Conservation (phyloP, 1,140 invertebrate genomes). For the Trichogramma pretiosum region DNA sequence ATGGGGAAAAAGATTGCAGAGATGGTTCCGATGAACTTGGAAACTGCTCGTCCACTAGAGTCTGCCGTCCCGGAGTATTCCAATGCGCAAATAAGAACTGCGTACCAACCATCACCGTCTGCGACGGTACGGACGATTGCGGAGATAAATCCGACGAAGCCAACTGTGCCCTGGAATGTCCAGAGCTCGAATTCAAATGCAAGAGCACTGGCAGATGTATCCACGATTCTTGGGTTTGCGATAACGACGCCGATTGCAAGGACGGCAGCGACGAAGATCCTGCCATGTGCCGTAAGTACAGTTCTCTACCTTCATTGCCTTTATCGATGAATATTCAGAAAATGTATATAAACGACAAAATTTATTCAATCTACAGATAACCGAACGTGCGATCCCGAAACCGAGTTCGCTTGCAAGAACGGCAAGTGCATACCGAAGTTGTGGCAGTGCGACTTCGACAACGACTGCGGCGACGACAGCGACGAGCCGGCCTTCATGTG, state of each 20-base stretch:
- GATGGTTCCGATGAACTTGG: constrained; percentile 88
- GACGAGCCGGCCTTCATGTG: constrained; percentile 91
- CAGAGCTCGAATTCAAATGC: constrained; percentile 90
- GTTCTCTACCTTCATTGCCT: no score
- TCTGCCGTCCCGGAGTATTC: constrained; percentile 80
- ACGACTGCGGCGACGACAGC: constrained; percentile 88
- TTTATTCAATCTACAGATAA: constrained; percentile 51
- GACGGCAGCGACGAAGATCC: constrained; percentile 91
- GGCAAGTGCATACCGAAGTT: constrained; percentile 91
- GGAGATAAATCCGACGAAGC: constrained; percentile 76
- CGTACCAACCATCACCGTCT: constrained; percentile 83
- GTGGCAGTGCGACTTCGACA: constrained; percentile 93
- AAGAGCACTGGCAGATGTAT: constrained; percentile 81
- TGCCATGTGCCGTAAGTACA: constrained; percentile 67
- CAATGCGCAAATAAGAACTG: constrained; percentile 91
- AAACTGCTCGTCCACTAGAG: constrained; percentile 61
- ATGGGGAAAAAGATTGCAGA: constrained; percentile 78
- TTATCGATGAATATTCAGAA: constrained; percentile 1
- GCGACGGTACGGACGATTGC: constrained; percentile 86
- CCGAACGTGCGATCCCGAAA: constrained; percentile 68
- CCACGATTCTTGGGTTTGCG: constrained; percentile 89
- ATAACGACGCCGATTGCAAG: constrained; percentile 89
- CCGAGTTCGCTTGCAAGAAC: constrained; percentile 81
- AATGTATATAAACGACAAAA: constrained; percentile 1
- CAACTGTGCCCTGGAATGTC: constrained; percentile 74